These are phyloP conservation scores for Acipenser transmontanus DNA, from an alignment of 2,797 vertebrate species.

Conservation along the genomic window DNA sequence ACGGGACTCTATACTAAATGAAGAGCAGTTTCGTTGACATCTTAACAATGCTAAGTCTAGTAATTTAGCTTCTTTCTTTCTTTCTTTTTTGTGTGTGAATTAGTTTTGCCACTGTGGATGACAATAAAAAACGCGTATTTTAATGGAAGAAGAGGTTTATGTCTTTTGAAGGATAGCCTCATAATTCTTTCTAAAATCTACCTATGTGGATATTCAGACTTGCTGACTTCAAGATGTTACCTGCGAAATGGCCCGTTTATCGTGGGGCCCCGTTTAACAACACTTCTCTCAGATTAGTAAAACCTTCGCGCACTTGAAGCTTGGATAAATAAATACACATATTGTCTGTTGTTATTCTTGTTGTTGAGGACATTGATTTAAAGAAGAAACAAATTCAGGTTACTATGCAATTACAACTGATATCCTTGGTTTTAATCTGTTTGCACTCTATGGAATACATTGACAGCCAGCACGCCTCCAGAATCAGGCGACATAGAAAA, in stretches of 20 bases:
- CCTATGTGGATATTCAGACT: constrained; percentile 45
- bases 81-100: no score
- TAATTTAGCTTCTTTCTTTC: constrained; percentile 2
- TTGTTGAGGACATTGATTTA: constrained; percentile 56
- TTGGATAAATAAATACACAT: constrained; percentile 41
- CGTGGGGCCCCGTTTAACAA: constrained; percentile 60
- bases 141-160: constrained; percentile 26
- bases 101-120: no score
- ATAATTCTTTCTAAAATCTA: constrained; percentile 26
- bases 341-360: constrained; percentile 8
- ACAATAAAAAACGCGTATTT: constrained; percentile 15
- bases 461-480: constrained; percentile 87
- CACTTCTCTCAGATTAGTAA: constrained; percentile 42
- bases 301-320: constrained; percentile 40
- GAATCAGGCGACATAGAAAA: constrained; percentile 88
- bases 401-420: constrained; percentile 99
- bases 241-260: constrained; percentile 63
- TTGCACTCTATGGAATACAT: constrained; percentile 98
- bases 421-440: constrained; percentile 92
- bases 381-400: constrained; percentile 76
- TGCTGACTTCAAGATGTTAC: constrained; percentile 60
- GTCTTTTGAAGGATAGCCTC: constrained; percentile 22
- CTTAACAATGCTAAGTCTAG: no score
- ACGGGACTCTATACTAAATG: no score
- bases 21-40: no score